Percentiles rank a stretch among this genome's conserved stretches.
Evolutionary conservation across 2,888 invertebrate genomes (phyloP).

Genomic region (Thera britannica): DNA sequence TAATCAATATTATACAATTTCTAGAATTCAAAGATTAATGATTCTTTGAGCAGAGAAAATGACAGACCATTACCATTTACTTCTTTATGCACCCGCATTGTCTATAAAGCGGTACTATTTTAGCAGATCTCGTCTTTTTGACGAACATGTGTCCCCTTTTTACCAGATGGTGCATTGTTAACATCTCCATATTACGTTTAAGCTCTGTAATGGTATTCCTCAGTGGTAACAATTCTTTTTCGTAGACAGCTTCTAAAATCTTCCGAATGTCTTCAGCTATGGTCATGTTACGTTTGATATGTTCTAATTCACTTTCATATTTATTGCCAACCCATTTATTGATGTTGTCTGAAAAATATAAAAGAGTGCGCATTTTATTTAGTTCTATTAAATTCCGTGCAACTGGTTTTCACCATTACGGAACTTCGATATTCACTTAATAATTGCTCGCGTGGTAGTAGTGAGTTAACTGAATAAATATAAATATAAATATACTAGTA

Average conservation of each 20-base stretch:
- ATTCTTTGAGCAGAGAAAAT: too few relatives aligned
- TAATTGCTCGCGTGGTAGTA: too few relatives aligned
- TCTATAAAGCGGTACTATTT: constrained; percentile 38
- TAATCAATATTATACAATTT: too few relatives aligned
- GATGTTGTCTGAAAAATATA: constrained; percentile 13
- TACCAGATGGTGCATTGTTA: constrained; percentile 54
- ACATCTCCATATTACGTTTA: constrained; percentile 58
- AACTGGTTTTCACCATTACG: too few relatives aligned
- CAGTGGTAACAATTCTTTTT: constrained; percentile 65
- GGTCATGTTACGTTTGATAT: constrained; percentile 19
- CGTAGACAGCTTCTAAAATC: constrained; percentile 54
- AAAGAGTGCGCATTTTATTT: not conserved
- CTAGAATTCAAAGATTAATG: too few relatives aligned
- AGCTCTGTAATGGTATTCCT: constrained; percentile 60
- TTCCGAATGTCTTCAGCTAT: constrained; percentile 32
- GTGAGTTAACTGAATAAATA: too few relatives aligned
- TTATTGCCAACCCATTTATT: constrained; percentile 1
- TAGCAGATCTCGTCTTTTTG: constrained; percentile 14
- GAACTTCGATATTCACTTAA: too few relatives aligned
- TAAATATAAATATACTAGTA: not conserved
- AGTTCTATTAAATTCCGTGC: too few relatives aligned
- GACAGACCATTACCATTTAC: constrained; percentile 8
- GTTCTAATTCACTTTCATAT: constrained; percentile 13
- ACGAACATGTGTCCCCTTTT: constrained; percentile 44
- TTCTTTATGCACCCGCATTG: constrained; percentile 55